A percentile compares a stretch with the other conserved stretches of the same genome.
These are phyloP conservation scores for Syngnathus scovelli DNA, from an alignment of 2,113 vertebrate genomes.

Conservation along the genomic window DNA sequence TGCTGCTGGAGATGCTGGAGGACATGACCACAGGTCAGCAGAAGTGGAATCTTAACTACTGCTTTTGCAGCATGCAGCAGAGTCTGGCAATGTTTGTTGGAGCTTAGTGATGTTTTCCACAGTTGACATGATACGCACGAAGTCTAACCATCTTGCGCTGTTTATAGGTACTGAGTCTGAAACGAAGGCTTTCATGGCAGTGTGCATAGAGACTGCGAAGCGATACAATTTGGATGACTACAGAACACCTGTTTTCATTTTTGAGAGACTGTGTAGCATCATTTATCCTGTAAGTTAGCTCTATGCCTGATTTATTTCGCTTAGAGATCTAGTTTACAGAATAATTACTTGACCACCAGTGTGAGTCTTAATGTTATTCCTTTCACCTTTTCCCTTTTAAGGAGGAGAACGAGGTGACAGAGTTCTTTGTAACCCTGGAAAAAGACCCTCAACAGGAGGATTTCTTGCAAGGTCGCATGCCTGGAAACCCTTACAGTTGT, in stretches of 20 bases:
- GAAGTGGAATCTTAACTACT: neutral
- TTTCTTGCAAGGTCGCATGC: constrained; percentile 97
- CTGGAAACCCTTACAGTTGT: constrained; percentile 96
- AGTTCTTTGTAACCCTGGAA: constrained; percentile 97
- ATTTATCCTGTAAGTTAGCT: constrained; percentile 88
- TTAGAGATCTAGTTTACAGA: neutral
- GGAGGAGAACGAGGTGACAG: constrained; percentile 98
- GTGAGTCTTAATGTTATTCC: constrained; percentile 1
- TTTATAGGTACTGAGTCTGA: constrained; percentile 90
- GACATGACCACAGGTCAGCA: constrained; percentile 95
- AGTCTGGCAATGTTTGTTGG: neutral
- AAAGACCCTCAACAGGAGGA: constrained; percentile 99
- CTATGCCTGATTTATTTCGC: neutral
- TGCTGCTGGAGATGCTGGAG: constrained; percentile 98
- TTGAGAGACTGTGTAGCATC: constrained; percentile 96
- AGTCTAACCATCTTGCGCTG: neutral
- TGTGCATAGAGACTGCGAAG: constrained; percentile 97
- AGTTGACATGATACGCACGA: neutral
- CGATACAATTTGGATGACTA: constrained; percentile 96
- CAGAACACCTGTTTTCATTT: constrained; percentile 97
- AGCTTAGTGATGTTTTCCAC: no score
- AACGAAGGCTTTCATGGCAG: constrained; percentile 98
- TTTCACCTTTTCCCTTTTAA: constrained; percentile 40
- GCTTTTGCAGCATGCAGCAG: neutral
- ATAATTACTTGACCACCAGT: neutral